Evolutionary conservation across 1,140 invertebrate genomes (phyloP).

Genomic region (Drosophila setifemur): DNA sequence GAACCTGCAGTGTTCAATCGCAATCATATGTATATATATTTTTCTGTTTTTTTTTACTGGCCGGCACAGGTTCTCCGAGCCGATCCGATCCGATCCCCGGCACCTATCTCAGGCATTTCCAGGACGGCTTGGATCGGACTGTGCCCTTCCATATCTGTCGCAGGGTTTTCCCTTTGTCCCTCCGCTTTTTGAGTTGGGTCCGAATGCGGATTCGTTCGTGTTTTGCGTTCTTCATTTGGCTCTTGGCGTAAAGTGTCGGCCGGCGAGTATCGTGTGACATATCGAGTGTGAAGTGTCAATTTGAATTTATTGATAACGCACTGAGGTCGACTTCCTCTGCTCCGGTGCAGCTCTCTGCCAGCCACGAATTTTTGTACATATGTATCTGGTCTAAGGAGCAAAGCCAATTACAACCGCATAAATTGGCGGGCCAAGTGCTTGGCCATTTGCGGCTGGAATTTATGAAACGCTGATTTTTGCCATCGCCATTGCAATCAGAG

Average conservation of each 20-base stretch:
- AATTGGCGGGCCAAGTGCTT: slow-evolving; percentile 65
- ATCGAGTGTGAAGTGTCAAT: slow-evolving; percentile 82
- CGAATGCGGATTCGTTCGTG: slow-evolving; percentile 23
- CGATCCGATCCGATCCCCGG: not conserved
- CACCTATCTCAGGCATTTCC: slow-evolving; percentile 8
- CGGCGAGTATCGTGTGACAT: slow-evolving; percentile 79
- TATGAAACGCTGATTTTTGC: slow-evolving; percentile 69
- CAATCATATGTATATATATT: no score
- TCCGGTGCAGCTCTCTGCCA: not conserved
- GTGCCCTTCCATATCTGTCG: slow-evolving; percentile 31
- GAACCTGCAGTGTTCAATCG: slow-evolving; percentile 82
- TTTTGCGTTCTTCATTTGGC: slow-evolving; percentile 37
- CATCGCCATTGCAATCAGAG: slow-evolving; percentile 66
- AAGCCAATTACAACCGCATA: slow-evolving; percentile 69
- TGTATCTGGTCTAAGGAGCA: slow-evolving; percentile 28
- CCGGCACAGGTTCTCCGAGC: slow-evolving; percentile 3
- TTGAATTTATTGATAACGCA: slow-evolving; percentile 82
- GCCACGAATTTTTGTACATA: not conserved
- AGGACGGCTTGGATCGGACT: not conserved
- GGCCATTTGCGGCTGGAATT: slow-evolving; percentile 61
- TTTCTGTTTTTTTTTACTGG: slow-evolving; percentile 27
- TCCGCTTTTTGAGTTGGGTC: slow-evolving; percentile 49
- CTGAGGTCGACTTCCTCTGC: slow-evolving; percentile 46
- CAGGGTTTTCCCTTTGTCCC: slow-evolving; percentile 12
- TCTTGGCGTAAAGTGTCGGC: slow-evolving; percentile 41